phyloP scores from a whole-genome alignment of 2,888 invertebrate species.

The Aphodius granarius region DNA sequence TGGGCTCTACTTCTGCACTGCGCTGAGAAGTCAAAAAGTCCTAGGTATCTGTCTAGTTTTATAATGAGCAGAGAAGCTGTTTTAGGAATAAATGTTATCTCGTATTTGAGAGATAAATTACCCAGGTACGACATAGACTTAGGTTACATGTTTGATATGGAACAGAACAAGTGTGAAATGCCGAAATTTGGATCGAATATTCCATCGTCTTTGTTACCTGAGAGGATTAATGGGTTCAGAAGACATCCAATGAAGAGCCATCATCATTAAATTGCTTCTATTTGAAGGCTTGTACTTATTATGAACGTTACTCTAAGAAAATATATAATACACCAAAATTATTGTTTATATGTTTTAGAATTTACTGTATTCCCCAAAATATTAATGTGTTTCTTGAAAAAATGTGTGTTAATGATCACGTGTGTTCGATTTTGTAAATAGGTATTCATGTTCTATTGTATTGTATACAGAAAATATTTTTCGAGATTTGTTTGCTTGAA shows the following conservation, averaged over 20 bases:
- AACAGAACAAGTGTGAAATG: slow-evolving; percentile 67
- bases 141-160: slow-evolving; percentile 81
- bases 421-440: too few relatives aligned
- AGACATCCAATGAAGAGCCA: slow-evolving; percentile 56
- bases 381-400: too few relatives aligned
- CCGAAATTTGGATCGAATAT: slow-evolving; percentile 50
- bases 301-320: background rate
- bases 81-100: slow-evolving; percentile 69
- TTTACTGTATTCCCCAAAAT: too few relatives aligned
- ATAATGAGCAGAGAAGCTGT: slow-evolving; percentile 69
- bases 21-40: slow-evolving; percentile 78
- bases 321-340: too few relatives aligned
- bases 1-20: slow-evolving; percentile 86
- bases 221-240: slow-evolving; percentile 41
- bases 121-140: slow-evolving; percentile 83
- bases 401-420: too few relatives aligned
- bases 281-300: background rate
- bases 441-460: too few relatives aligned
- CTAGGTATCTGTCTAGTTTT: slow-evolving; percentile 80
- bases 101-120: slow-evolving; percentile 75
- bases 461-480: too few relatives aligned
- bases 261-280: slow-evolving; percentile 38
- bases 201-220: slow-evolving; percentile 42
- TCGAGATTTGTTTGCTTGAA: too few relatives aligned
- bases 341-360: too few relatives aligned